Evolutionary conservation across 1,140 invertebrate species (phyloP).

Genomic region (Chironomus striatipennis): DNA sequence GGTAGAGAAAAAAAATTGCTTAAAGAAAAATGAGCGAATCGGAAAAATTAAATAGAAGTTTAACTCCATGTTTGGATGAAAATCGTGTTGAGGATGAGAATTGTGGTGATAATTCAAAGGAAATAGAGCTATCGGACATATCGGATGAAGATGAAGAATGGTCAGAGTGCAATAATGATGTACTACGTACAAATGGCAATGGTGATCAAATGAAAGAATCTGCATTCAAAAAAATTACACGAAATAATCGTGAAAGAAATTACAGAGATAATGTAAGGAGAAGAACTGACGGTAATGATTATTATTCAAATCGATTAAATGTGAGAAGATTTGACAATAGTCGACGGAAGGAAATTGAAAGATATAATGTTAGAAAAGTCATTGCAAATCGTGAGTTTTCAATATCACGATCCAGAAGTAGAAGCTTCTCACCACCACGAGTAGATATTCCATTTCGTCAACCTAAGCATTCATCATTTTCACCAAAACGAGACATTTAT

Average conservation of each 20-base stretch:
- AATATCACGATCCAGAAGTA: slow-evolving; percentile 36
- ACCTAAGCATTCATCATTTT: neutral
- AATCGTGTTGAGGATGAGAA: neutral
- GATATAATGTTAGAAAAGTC: slow-evolving; percentile 71
- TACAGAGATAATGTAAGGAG: slow-evolving; percentile 55
- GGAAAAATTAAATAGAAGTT: neutral
- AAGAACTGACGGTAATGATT: neutral
- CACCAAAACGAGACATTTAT: neutral
- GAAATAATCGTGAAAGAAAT: slow-evolving; percentile 68
- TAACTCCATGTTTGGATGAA: slow-evolving; percentile 5
- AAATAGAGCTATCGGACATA: slow-evolving; percentile 15
- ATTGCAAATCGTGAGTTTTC: slow-evolving; percentile 59
- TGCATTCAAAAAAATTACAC: slow-evolving; percentile 72
- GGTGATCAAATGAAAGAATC: slow-evolving; percentile 41
- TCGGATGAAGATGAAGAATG: neutral
- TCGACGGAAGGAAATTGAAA: slow-evolving; percentile 65
- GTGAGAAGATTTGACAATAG: slow-evolving; percentile 39
- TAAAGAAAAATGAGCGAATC: neutral
- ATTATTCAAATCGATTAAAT: neutral
- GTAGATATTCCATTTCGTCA: slow-evolving; percentile 12
- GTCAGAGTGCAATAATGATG: slow-evolving; percentile 24
- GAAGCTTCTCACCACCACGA: slow-evolving; percentile 31
- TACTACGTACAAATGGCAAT: slow-evolving; percentile 35
- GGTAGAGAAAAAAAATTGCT: neutral
- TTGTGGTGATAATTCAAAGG: neutral